Base-by-base conservation (phyloP, 64 coral and sea anemone species). In the Actinia equina region DNA sequence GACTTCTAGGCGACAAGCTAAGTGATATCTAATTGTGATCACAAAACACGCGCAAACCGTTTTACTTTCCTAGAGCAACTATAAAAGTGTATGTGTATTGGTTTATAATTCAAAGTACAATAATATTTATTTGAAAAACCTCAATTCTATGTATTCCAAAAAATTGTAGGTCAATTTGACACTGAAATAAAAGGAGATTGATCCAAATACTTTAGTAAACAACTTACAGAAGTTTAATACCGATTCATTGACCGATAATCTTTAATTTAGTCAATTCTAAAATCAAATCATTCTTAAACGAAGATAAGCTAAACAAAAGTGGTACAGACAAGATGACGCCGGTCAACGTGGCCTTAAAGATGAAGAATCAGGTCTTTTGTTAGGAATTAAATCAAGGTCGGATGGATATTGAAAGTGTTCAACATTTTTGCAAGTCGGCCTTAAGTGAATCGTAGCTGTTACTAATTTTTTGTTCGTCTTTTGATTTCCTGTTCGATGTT, bases 271-370 rank as follows among this genome's bases (percentile, higher is more conserved):
- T 65, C 20, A 23, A 65, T 65, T 65, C 62, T 65, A 65, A 65
- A 65, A 65, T 65, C 19, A 65, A 65, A 65, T n/a, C 62, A 65
- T 65, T 65, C 54, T 74, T 74, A 74, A 74, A 42, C 69, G 23
- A n/a, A 74, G 69, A 74, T 74, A 74, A 74, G 69, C 69, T 7
- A 37, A 42, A 74, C 69, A 74, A 74, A 74, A 74, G 69, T n/a
- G 23, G 41, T 30, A 74, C 69, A 74, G 69, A 74, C 69, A 23
- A 74, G 23, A 74, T 37, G 69, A 26, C 27, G 69, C 69, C 69
- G 27, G n/a, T 74, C 69, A 74, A 30, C 69, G 69, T 74, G 69
- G 69, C 25, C 69, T 74, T 9, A 74, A 74, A 74, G 4, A 23
- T 37, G 69, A n/a, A 41, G 13, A 56, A 11, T 10, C 5, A 4